A percentile compares a stretch with the other conserved stretches of the same genome.
Conservation (phyloP, 2,888 invertebrate genomes). For the Ethmia dodecea region DNA sequence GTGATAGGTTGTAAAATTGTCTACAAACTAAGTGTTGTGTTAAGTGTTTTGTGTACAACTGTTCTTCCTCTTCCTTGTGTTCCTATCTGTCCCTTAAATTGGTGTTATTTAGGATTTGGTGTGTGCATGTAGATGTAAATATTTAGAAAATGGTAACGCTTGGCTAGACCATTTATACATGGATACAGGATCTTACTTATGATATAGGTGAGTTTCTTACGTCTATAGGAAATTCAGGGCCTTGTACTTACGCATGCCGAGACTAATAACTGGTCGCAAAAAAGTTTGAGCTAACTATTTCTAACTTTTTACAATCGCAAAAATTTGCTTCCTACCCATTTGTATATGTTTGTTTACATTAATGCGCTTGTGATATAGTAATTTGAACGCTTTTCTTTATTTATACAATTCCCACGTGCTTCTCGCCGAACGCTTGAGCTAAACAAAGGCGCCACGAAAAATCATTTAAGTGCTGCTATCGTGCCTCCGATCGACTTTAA, state of each 20-base stretch:
- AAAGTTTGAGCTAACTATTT: no score
- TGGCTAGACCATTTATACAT: conserved; percentile 3
- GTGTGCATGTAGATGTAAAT: conserved; percentile 13
- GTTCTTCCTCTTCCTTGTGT: conserved; percentile 7
- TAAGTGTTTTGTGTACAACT: conserved; percentile 8
- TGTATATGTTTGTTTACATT: no score
- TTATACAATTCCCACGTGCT: not conserved
- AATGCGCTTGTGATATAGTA: no score
- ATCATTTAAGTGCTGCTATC: conserved; percentile 17
- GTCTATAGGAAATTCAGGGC: no score
- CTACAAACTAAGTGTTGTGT: conserved; percentile 9
- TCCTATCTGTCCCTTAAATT: conserved; percentile 9
- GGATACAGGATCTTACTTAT: not conserved
- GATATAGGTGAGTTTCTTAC: conserved; percentile 1
- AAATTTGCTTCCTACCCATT: no score
- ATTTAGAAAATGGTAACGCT: conserved; percentile 10
- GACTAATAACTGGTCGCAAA: no score
- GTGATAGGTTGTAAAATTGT: conserved; percentile 7
- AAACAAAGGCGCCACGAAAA: conserved; percentile 15
- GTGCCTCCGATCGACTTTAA: conserved; percentile 18
- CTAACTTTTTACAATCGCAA: no score
- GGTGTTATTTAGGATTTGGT: conserved; percentile 12
- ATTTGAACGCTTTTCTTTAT: no score
- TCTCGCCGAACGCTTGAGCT: not conserved
- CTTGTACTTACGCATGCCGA: no score